Evolutionary conservation across 2,797 vertebrate species (phyloP).

Genomic region (Crocodylus rhombifer): DNA sequence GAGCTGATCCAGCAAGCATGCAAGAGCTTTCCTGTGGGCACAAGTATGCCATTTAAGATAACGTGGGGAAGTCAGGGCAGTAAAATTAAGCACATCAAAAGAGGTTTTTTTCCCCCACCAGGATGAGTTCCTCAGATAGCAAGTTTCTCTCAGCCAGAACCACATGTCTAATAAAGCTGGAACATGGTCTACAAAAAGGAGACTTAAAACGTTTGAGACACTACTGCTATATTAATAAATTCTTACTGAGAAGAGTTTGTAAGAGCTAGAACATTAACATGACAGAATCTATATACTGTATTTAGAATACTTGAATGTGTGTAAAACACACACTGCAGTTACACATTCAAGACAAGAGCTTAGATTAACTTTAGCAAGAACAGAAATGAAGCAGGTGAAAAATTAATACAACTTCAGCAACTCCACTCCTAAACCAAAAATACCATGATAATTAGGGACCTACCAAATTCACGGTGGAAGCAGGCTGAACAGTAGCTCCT

Average conservation of each 20-base stretch:
- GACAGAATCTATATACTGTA: neutral
- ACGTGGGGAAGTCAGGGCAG: neutral
- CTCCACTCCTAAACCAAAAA: slow-evolving; percentile 67
- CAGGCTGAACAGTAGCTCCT: too few relatives aligned
- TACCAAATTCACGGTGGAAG: too few relatives aligned
- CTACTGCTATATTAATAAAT: slow-evolving; percentile 8
- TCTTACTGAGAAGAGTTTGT: neutral
- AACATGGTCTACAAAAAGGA: neutral
- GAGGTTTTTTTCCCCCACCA: neutral
- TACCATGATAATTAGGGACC: slow-evolving; percentile 38
- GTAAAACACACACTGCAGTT: neutral
- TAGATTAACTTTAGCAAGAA: slow-evolving; percentile 47
- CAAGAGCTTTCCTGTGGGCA: neutral
- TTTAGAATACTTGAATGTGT: slow-evolving; percentile 4
- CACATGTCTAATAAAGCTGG: neutral
- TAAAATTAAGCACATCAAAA: neutral
- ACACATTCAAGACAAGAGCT: slow-evolving; percentile 37
- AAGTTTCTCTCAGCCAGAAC: neutral
- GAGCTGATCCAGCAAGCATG: neutral
- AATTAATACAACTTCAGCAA: slow-evolving; percentile 56
- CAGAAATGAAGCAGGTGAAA: slow-evolving; percentile 59
- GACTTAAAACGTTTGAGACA: slow-evolving; percentile 8
- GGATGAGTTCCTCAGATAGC: neutral
- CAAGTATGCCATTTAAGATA: rapidly evolving
- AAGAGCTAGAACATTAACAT: neutral